phyloP scores from a whole-genome alignment of 2,113 vertebrate species.

The Brachyhypopomus occidentalis region DNA sequence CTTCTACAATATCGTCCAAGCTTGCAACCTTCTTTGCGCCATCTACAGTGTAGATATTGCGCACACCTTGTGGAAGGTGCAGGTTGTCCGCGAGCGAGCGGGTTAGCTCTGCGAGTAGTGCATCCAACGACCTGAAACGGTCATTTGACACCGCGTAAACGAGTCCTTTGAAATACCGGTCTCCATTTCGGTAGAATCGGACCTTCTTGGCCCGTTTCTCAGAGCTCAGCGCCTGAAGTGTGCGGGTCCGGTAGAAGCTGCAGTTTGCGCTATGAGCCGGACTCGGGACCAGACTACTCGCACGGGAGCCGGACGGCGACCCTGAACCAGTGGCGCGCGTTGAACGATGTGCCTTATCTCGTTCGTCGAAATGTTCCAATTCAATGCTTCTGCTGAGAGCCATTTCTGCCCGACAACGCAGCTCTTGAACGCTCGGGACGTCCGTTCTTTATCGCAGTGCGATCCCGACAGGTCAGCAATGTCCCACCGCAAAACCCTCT shows the following conservation, averaged over 20 bases:
- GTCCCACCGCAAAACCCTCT: background rate
- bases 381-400: conserved; percentile 62
- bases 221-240: conserved; percentile 94
- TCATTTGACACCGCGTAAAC: conserved; percentile 91
- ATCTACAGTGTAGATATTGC: conserved; percentile 90
- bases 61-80: conserved; percentile 93
- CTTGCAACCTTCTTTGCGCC: conserved; percentile 86
- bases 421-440: background rate
- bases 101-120: conserved; percentile 90
- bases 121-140: conserved; percentile 90
- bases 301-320: conserved; percentile 77
- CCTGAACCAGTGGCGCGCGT: conserved; percentile 69
- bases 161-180: conserved; percentile 96
- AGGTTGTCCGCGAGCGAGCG: conserved; percentile 89
- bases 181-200: conserved; percentile 95
- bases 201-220: conserved; percentile 97
- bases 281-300: conserved; percentile 92
- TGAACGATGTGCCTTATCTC: conserved; percentile 85
- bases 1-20: conserved; percentile 93
- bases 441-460: too few species aligned
- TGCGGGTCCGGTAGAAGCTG: conserved; percentile 96
- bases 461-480: background rate
- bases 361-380: conserved; percentile 96
- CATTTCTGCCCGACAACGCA: background rate
- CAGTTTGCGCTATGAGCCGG: conserved; percentile 98